phyloP scores from a whole-genome alignment of 1,140 invertebrate genomes.

The Agraylea sexmaculata region DNA sequence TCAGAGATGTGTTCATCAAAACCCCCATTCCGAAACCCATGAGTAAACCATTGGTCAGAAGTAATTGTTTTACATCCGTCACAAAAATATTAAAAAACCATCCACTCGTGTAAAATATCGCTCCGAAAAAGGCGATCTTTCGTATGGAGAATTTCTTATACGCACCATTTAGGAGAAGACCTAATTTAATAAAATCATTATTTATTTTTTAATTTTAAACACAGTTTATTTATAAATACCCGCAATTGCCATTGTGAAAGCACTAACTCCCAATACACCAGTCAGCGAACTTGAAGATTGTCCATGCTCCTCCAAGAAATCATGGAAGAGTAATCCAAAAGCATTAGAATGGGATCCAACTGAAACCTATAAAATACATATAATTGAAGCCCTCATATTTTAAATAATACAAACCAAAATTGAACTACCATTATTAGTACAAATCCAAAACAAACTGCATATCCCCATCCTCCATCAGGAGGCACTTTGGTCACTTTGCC shows the following conservation, averaged over 20 bases:
- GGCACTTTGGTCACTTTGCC: too few relatives aligned
- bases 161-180: slow-evolving; percentile 41
- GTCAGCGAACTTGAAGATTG: slow-evolving; percentile 46
- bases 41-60: slow-evolving; percentile 37
- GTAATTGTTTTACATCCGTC: slow-evolving; percentile 37
- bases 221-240: slow-evolving; percentile 21
- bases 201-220: slow-evolving; percentile 2
- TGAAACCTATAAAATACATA: slow-evolving; percentile 24
- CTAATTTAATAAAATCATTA: slow-evolving; percentile 29
- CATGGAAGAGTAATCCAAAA: slow-evolving; percentile 52
- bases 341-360: slow-evolving; percentile 43
- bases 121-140: slow-evolving; percentile 39
- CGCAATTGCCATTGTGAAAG: slow-evolving; percentile 33
- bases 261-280: slow-evolving; percentile 35
- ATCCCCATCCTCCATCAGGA: slow-evolving; percentile 31
- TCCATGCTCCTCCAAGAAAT: slow-evolving; percentile 44
- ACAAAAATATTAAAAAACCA: slow-evolving; percentile 39
- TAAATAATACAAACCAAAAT: slow-evolving; percentile 25
- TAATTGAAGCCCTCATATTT: slow-evolving; percentile 2
- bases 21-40: slow-evolving; percentile 35
- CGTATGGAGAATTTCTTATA: slow-evolving; percentile 38
- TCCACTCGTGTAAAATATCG: slow-evolving; percentile 37
- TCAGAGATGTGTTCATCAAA: slow-evolving; percentile 26
- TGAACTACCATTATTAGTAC: too few relatives aligned
- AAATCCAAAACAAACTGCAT: slow-evolving; percentile 24